Evolutionary conservation across 2,797 vertebrate species (phyloP).

Genomic region (Tolypeutes matacus): DNA sequence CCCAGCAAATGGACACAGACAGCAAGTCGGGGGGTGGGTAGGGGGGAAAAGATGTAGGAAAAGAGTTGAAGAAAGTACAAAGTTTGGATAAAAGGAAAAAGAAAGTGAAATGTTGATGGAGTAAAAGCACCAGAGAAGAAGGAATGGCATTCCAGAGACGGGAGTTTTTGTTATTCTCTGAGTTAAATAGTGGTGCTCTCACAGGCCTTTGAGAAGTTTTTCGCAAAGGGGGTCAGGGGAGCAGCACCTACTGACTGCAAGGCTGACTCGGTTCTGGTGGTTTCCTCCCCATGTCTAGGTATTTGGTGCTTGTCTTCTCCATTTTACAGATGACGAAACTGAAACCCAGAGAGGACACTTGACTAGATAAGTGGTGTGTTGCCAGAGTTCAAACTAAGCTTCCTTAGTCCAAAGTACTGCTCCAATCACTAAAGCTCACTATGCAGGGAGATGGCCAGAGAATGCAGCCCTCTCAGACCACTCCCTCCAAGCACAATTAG

Average conservation of each 20-base stretch:
- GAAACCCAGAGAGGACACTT: not conserved
- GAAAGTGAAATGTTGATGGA: not conserved
- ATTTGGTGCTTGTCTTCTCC: fast-evolving
- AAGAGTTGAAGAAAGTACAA: not conserved
- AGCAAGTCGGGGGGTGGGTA: too few species aligned
- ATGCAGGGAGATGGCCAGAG: not conserved
- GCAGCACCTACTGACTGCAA: not conserved
- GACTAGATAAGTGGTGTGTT: not conserved
- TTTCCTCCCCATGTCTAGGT: not conserved
- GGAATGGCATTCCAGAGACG: fast-evolving
- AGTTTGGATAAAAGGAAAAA: not conserved
- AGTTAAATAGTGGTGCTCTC: not conserved
- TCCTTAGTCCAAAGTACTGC: not conserved
- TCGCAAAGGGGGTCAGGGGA: not conserved
- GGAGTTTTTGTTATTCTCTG: not conserved
- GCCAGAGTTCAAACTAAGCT: not conserved
- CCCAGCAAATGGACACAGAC: too few species aligned
- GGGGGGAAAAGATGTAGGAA: not conserved
- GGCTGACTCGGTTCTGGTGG: too few species aligned
- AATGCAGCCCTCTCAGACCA: not conserved
- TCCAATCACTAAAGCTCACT: too few species aligned
- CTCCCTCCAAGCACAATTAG: not conserved
- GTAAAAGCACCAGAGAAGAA: not conserved
- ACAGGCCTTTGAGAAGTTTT: not conserved
- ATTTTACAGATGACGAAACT: not conserved